phyloP scores from a whole-genome alignment of 2,113 vertebrate species.

The Alligator sinensis region DNA sequence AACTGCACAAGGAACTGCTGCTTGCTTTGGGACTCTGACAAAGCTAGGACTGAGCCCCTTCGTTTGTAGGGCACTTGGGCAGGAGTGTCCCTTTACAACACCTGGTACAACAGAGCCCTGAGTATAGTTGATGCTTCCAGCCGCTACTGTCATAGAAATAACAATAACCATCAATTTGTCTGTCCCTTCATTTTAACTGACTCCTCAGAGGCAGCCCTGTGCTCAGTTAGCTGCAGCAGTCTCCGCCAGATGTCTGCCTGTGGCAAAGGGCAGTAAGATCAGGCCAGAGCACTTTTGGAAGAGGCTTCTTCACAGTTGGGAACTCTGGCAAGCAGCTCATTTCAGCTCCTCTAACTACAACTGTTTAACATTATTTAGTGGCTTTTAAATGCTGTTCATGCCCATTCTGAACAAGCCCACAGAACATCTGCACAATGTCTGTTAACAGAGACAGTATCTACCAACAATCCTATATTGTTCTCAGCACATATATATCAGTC shows the following conservation, averaged over 20 bases:
- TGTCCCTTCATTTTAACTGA: neutral
- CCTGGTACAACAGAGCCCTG: neutral
- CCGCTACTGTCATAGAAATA: accelerated
- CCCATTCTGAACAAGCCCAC: slow-evolving; percentile 58
- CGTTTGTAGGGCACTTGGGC: neutral
- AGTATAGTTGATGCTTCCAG: neutral
- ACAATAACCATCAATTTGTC: neutral
- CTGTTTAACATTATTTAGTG: slow-evolving; percentile 67
- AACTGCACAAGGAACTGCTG: neutral
- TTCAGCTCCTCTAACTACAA: slow-evolving; percentile 29
- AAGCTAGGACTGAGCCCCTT: neutral
- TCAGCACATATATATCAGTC: slow-evolving; percentile 10
- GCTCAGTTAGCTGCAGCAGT: neutral
- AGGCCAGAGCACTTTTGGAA: neutral
- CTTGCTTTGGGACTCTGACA: neutral
- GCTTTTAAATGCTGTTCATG: slow-evolving; percentile 56
- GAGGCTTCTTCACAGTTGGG: slow-evolving; percentile 2
- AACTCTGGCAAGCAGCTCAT: slow-evolving; percentile 18
- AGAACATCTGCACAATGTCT: slow-evolving; percentile 65
- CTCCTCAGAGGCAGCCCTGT: accelerated
- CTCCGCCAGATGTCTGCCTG: neutral
- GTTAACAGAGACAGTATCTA: neutral
- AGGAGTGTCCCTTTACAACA: neutral
- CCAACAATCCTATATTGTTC: slow-evolving; percentile 65
- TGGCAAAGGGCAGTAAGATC: neutral